phyloP scores from a whole-genome alignment of 2,888 invertebrate species.

The Catocala fraxini region DNA sequence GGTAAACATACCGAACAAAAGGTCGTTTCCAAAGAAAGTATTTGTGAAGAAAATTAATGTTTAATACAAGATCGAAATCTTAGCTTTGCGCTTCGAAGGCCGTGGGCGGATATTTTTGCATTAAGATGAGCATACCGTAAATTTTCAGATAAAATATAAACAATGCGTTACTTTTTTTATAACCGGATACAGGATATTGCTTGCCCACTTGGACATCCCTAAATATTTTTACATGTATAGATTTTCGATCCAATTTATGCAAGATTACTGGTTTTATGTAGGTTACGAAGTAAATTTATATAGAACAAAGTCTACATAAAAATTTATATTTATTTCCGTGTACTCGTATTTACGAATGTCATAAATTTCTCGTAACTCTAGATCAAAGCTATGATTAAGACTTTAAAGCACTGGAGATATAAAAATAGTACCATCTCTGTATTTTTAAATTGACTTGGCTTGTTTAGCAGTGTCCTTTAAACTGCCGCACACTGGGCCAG shows the following conservation, averaged over 20 bases:
- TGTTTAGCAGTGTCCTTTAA: too few relatives aligned
- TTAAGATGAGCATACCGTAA: slow-evolving; percentile 48
- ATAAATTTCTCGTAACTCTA: slow-evolving; percentile 1
- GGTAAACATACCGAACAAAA: slow-evolving; percentile 59
- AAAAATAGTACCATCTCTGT: too few relatives aligned
- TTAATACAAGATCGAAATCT: slow-evolving; percentile 62
- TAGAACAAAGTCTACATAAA: slow-evolving; percentile 5
- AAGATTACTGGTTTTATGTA: slow-evolving; percentile 9
- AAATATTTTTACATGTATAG: slow-evolving; percentile 11
- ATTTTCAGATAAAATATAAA: slow-evolving; percentile 50
- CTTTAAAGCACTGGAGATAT: too few relatives aligned
- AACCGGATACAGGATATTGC: slow-evolving; percentile 18
- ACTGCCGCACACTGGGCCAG: too few relatives aligned
- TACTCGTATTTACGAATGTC: slow-evolving; percentile 1
- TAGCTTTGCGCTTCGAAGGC: slow-evolving; percentile 47
- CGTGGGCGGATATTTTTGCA: slow-evolving; percentile 53
- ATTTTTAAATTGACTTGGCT: too few relatives aligned
- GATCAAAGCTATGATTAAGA: not conserved
- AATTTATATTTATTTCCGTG: slow-evolving; percentile 1
- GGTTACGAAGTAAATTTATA: slow-evolving; percentile 5
- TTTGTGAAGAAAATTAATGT: slow-evolving; percentile 63
- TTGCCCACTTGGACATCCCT: slow-evolving; percentile 16
- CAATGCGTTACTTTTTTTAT: slow-evolving; percentile 37
- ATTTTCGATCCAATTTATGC: slow-evolving; percentile 9
- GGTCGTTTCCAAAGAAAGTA: slow-evolving; percentile 54